These are phyloP conservation scores for Antedon mediterranea DNA, from an alignment of 53 echinoderm and acorn worm species.

Conservation along the genomic window DNA sequence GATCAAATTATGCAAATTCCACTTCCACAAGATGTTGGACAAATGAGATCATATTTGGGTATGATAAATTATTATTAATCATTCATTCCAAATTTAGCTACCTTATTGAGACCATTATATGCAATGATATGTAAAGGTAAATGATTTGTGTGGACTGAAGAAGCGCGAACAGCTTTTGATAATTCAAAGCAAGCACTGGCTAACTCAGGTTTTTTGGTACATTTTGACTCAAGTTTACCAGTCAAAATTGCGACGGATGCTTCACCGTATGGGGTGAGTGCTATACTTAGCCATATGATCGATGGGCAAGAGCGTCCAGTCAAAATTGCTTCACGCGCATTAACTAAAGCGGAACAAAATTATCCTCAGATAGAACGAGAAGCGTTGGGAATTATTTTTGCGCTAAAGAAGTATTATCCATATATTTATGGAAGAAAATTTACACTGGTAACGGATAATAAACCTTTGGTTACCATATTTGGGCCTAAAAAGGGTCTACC, in stretches of 20 bases:
- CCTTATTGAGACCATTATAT: neutral
- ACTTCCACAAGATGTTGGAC: conserved; percentile 13
- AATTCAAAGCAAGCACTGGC: neutral
- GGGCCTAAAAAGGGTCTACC: conserved; percentile 4
- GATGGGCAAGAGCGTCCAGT: neutral
- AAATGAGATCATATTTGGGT: conserved; percentile 12
- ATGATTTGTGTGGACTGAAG: neutral
- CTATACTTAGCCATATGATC: neutral
- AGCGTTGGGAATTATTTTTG: conserved; percentile 2
- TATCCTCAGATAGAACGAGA: conserved; percentile 7
- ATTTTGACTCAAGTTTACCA: neutral
- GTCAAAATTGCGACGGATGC: neutral
- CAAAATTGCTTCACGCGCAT: conserved; percentile 5
- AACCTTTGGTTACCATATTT: neutral
- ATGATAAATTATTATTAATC: neutral
- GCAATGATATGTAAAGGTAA: neutral
- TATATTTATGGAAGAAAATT: neutral
- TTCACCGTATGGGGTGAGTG: neutral
- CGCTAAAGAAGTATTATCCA: neutral
- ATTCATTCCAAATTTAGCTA: neutral
- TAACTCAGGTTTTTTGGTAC: neutral
- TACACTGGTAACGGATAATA: neutral
- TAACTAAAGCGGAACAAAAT: conserved; percentile 11
- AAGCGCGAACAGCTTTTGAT: neutral
- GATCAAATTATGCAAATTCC: conserved; percentile 17